phyloP scores from a whole-genome alignment of 2,888 invertebrate genomes.

The Atethmia centrago region DNA sequence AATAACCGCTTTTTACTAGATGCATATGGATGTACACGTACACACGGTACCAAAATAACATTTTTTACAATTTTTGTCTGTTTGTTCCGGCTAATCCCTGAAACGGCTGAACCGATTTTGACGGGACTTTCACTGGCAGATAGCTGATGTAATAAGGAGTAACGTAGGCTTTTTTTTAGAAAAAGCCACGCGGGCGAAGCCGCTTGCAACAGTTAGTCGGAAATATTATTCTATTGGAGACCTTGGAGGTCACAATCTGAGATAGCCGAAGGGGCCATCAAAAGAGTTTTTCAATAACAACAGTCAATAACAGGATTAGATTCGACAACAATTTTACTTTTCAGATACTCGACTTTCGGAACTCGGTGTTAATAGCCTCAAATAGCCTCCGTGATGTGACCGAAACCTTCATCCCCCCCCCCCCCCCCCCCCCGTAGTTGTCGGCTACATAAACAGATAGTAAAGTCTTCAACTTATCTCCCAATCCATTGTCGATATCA shows the following conservation, averaged over 20 bases:
- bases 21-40: no score
- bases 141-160: no score
- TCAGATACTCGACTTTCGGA: not conserved
- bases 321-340: not conserved
- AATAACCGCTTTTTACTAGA: no score
- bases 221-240: not conserved
- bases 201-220: no score
- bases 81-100: no score
- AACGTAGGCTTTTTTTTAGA: no score
- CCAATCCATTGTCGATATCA: constrained; percentile 42
- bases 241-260: not conserved
- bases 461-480: constrained; percentile 8
- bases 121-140: no score
- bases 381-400: not conserved
- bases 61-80: no score
- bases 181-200: no score
- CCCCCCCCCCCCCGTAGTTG: not conserved
- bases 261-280: not conserved
- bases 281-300: no score
- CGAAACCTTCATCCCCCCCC: constrained; percentile 7
- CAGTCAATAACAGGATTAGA: not conserved
- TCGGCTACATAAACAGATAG: not conserved
- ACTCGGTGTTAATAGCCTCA: not conserved
- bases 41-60: no score
- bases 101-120: no score